These are phyloP conservation scores for Hirtodrosophila alboralis DNA, from an alignment of 2,888 invertebrate genomes.

Conservation along the genomic window DNA sequence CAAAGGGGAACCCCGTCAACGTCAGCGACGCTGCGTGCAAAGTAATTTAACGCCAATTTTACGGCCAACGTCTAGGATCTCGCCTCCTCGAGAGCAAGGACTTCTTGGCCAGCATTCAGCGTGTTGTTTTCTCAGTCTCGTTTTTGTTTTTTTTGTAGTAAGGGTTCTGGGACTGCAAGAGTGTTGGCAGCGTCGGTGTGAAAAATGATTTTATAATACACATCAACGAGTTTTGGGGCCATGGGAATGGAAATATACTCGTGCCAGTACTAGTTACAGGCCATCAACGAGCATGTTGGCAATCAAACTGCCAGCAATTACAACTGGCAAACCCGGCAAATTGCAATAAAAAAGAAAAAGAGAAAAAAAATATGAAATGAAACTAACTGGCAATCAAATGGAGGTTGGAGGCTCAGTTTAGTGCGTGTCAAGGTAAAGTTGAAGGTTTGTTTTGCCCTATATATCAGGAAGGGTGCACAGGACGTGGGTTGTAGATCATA, in stretches of 20 bases:
- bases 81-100: conserved; percentile 15
- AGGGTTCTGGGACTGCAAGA: background rate
- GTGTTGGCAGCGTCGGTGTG: conserved; percentile 48
- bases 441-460: conserved; percentile 39
- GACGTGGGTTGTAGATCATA: conserved; percentile 27
- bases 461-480: conserved; percentile 14
- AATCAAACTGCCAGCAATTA: conserved; percentile 70
- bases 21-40: conserved; percentile 63
- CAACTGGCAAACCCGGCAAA: conserved; percentile 59
- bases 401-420: background rate
- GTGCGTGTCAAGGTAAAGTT: conserved; percentile 49
- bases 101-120: conserved; percentile 18
- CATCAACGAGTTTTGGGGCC: conserved; percentile 52
- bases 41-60: conserved; percentile 74
- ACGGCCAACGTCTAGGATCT: conserved; percentile 46
- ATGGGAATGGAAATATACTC: conserved; percentile 1
- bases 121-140: conserved; percentile 6
- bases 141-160: conserved; percentile 30
- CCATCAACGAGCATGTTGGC: conserved; percentile 64
- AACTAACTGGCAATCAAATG: conserved; percentile 21
- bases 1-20: conserved; percentile 38
- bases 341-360: conserved; percentile 46
- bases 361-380: conserved; percentile 24
- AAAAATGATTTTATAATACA: conserved; percentile 70
- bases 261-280: conserved; percentile 29